phyloP scores from a whole-genome alignment of 1,140 invertebrate genomes.

The Drosophila azteca region DNA sequence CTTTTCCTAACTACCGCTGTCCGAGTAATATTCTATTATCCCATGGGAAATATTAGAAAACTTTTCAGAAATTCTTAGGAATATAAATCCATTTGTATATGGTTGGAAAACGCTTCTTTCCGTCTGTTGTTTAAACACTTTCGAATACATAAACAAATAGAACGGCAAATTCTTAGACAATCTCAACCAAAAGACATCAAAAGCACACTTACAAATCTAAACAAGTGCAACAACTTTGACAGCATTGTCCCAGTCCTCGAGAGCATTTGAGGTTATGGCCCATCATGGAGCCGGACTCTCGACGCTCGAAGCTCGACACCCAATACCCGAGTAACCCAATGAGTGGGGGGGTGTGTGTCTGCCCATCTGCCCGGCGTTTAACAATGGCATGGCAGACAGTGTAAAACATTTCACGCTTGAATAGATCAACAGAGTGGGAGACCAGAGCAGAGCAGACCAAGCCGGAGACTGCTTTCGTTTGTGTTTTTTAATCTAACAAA shows the following conservation, averaged over 20 bases:
- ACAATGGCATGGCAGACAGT: slow-evolving; percentile 58
- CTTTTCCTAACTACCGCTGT: too few species aligned
- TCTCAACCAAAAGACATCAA: slow-evolving; percentile 2
- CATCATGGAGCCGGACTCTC: slow-evolving; percentile 1
- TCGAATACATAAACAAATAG: too few species aligned
- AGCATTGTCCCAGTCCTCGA: slow-evolving; percentile 21
- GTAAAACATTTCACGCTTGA: slow-evolving; percentile 75
- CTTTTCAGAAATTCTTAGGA: too few species aligned
- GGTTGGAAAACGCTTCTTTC: too few species aligned
- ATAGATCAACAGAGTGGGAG: slow-evolving; percentile 57
- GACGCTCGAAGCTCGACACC: slow-evolving; percentile 15
- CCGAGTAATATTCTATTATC: too few species aligned
- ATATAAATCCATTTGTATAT: too few species aligned
- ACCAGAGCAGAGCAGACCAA: too few species aligned
- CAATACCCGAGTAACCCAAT: slow-evolving; percentile 36
- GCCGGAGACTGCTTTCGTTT: slow-evolving; percentile 12
- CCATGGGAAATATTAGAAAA: too few species aligned
- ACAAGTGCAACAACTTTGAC: slow-evolving; percentile 24
- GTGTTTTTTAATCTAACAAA: slow-evolving; percentile 71
- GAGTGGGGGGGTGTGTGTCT: background rate
- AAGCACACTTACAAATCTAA: slow-evolving; percentile 11
- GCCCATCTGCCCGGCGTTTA: slow-evolving; percentile 20
- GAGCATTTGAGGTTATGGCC: slow-evolving; percentile 12
- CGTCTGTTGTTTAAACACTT: too few species aligned
- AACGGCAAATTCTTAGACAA: slow-evolving; percentile 4